Evolutionary conservation across 2,113 vertebrate species (phyloP).

Genomic region (Arizona elegans): DNA sequence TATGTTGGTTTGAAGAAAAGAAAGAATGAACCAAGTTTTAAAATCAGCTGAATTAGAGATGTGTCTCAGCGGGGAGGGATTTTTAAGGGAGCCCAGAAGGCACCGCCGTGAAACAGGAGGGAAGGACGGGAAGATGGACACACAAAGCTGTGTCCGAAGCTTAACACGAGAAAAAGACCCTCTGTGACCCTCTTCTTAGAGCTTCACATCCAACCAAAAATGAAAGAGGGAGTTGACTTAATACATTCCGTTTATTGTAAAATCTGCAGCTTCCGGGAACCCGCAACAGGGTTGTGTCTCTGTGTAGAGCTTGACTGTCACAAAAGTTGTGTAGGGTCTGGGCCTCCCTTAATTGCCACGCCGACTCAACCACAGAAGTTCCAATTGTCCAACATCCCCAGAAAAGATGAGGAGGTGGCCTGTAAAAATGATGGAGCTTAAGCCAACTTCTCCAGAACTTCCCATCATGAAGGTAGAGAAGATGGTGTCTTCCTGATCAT

Average conservation of each 20-base stretch:
- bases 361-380: not conserved
- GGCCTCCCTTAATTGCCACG: not conserved
- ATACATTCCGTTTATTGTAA: slow-evolving; percentile 38
- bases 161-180: not conserved
- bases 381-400: not conserved
- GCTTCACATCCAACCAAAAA: not conserved
- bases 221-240: not conserved
- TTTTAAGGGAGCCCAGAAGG: not conserved
- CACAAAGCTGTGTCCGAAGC: not conserved
- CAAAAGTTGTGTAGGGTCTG: not conserved
- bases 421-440: not conserved
- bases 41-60: not conserved
- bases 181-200: not conserved
- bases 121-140: not conserved
- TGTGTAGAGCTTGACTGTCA: not conserved
- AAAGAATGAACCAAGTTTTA: not conserved
- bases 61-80: too few relatives aligned
- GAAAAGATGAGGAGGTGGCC: not conserved
- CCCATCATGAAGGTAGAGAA: not conserved
- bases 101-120: not conserved
- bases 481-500: not conserved
- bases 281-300: too few relatives aligned
- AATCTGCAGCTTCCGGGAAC: not conserved
- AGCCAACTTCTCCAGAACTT: not conserved
- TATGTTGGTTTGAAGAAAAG: not conserved